Base-by-base conservation (phyloP, 1,140 invertebrate genomes). In the Drosophila yakuba region DNA sequence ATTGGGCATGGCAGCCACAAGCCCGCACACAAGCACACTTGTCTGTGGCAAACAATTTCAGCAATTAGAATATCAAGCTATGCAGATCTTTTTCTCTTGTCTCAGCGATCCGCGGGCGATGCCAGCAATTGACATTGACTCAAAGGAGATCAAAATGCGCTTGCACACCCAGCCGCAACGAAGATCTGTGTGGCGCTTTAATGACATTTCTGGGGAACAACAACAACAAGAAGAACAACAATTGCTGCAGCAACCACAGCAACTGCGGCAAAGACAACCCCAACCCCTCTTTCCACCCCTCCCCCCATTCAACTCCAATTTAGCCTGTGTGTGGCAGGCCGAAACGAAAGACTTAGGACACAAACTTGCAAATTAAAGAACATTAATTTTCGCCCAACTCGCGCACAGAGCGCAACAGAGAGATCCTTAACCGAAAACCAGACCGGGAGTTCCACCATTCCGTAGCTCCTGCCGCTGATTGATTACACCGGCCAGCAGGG, bases 361-460 rank as follows among this genome's bases (percentile, higher is more conserved):
- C 83, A 89, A 88, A 84, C 83, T 88, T 89, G 83, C 84, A 88
- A 88, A 88, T 88, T 88, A 88, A 88, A 88, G 85, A 83, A 88
- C 84, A 88, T 88, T 89, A 80, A 88, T 88, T 90, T 89, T 89
- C 74, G 75, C 63, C 74, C 56, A 69, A 78, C 45, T 72, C 36
- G 39, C 36, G 38, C 56, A 14, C 38, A 50, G 47, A 25, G 57
- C 51, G 11, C 14, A 39, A 39, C 11, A 32, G 8, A 20, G 54
- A 58, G 56, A 55, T 47, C 48, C 60, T 45, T 51, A 59, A 43
- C 57, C 39, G 12, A 57, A 48, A 64, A 25, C 43, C 39, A 64
- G 54, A 72, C 57, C 75, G 47, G 25, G 54, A 78, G 36, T 38
- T 41, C 36, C 32, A 35, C 54, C 54, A 54, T 41, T 59, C 36